Base-by-base conservation (phyloP, 64 coral and sea anemone genomes). In the Catalaphyllia jardinei region DNA sequence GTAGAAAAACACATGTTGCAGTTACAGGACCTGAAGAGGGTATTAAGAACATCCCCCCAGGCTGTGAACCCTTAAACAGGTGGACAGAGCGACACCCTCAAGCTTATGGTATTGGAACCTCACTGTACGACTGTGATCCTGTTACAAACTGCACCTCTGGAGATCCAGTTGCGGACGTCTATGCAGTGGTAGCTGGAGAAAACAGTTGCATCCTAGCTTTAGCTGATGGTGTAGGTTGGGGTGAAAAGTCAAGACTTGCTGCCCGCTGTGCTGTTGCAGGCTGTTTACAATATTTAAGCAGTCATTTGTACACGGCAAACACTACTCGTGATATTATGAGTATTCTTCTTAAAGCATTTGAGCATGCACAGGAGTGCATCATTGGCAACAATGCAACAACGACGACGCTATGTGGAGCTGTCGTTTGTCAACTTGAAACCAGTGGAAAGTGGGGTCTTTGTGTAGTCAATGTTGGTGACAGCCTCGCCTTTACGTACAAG, bases 161-260 rank as follows among this genome's bases (percentile, higher is more conserved):
- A 13, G 97, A 99, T 65, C 97, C 97, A 42, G 77, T 95, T 52
- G 97, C 97, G 15, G 97, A 99, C 55, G 93, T 95, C 31, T 99
- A 74, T 88, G 94, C 97, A 49, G 78, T 99, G 19, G 80, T 99
- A 57, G 97, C 97, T 8, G 77, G 93, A 52, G 82, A 76, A 33
- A 99, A 99, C 73, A 99, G 86, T 49, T 93, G 93, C 72, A 91
- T 99, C 81, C 71, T 99, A 30, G 94, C 97, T 29, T 65, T 99
- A 74, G 97, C 97, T 8, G 97, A 99, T 63, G 97, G 97, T 60
- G 93, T 95, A 25, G 93, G 90, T 27, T 99, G 97, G 97, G 97
- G 97, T 19, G 94, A 93, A 57, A 95, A 95, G 59, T 93, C 97
- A 60, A 91, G 94, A 29, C 88, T 99, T 54, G 94, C 97, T 31